Evolutionary conservation across 2,113 vertebrate species (phyloP), one percentile per base, ranked within the genome.

Genomic region (Pseudopipra pipra): DNA sequence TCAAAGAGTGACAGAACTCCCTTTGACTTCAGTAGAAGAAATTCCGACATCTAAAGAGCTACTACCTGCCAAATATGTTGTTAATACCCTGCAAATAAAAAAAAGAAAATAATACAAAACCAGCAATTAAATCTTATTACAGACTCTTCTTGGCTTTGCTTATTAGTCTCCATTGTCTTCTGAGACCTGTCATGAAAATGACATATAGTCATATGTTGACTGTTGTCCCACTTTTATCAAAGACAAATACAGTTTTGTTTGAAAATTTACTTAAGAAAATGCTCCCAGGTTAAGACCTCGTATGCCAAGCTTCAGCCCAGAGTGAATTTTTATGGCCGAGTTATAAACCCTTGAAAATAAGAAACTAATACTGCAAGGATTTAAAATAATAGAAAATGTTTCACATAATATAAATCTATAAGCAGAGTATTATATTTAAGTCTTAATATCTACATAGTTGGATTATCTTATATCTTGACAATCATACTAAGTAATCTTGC

Each of bases 331-430:
- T 98, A 95, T 81, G 97, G 96, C 95, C 96, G 6, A 98, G 96
- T 97, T 98, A 96, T 98, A 98, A 98, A 98, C 96, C 98, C 97
- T 97, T 97, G 97, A 98, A 98, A 98, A 98, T 98, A 98, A 98
- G 95, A 98, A 98, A 98, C 97, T 98, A 98, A 98, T 98, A 95
- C 98, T 92, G 65, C 41, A 33, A 97, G 98, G 98, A 98, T 98
- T 98, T 98, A 98, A 98, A 98, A 97, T 98, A 98, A 98, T 98
- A 98, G 98, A 98, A 98, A 98, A 98, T 98, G 98, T 98, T 98
- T 98, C 98, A 98, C 97, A 98, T 98, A 98, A 98, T 97, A 98
- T 97, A 98, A 98, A 98, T 98, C 98, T 95, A 97, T 98, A 98
- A 98, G 98, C 98, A 98, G 97, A 97, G 98, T 87, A 98, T 98